phyloP scores from a whole-genome alignment of 1,140 invertebrate species.

The Drosophila bocqueti region DNA sequence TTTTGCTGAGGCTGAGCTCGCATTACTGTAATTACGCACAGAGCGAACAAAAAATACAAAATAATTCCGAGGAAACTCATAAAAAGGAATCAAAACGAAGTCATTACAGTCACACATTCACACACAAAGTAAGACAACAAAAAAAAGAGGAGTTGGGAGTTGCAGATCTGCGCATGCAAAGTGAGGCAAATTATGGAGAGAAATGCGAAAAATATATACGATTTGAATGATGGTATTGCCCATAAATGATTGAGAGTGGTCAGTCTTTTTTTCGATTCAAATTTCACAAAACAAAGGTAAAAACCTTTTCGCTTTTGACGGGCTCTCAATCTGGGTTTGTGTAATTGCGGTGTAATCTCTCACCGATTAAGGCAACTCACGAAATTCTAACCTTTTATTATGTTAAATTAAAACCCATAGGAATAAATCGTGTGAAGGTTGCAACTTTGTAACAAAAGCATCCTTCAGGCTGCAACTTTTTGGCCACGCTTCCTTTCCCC shows the following conservation, averaged over 20 bases:
- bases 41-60: slow-evolving; percentile 55
- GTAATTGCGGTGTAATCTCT: slow-evolving; percentile 18
- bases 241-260: slow-evolving; percentile 35
- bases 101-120: slow-evolving; percentile 77
- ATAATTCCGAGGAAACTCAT: slow-evolving; percentile 79
- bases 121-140: slow-evolving; percentile 28
- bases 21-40: slow-evolving; percentile 79
- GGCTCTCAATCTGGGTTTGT: slow-evolving; percentile 14
- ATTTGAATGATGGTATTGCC: slow-evolving; percentile 67
- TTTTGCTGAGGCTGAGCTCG: slow-evolving; percentile 33
- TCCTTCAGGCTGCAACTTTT: background rate
- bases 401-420: background rate
- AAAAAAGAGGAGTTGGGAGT: background rate
- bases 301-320: background rate
- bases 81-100: slow-evolving; percentile 75
- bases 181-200: slow-evolving; percentile 67
- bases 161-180: slow-evolving; percentile 61
- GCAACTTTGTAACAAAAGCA: slow-evolving; percentile 7
- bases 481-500: background rate
- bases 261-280: background rate
- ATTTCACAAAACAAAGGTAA: background rate
- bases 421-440: background rate
- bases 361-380: background rate
- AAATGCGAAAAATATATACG: slow-evolving; percentile 45
- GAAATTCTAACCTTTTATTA: slow-evolving; percentile 11